A percentile compares a stretch with the other conserved stretches of the same genome.
These are phyloP conservation scores for Poeciliopsis gracilis DNA, from an alignment of 2,797 vertebrate species.

Conservation along the genomic window DNA sequence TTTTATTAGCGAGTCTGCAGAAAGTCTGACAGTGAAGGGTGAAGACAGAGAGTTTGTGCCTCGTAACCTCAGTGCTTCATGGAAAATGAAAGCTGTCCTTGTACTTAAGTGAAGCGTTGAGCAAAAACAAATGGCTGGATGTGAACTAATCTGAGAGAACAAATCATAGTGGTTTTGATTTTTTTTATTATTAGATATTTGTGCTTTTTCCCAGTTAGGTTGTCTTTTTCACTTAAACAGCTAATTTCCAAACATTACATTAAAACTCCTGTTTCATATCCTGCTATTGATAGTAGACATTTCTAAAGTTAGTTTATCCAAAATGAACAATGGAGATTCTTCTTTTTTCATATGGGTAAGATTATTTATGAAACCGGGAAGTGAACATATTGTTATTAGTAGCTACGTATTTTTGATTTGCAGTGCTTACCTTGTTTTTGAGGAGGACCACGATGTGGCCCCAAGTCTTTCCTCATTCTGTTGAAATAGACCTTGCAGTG, in stretches of 20 bases:
- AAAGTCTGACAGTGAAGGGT: slow-evolving; percentile 27
- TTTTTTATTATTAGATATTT: not conserved
- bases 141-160: not conserved
- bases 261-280: not conserved
- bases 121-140: not conserved
- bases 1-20: slow-evolving; percentile 29
- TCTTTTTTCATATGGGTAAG: not conserved
- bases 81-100: slow-evolving; percentile 7
- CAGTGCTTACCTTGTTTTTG: slow-evolving; percentile 76
- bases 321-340: not conserved
- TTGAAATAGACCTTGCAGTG: slow-evolving; percentile 80
- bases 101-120: not conserved
- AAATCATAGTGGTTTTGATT: not conserved
- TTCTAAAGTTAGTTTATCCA: not conserved
- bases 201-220: not conserved
- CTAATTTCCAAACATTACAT: not conserved
- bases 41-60: slow-evolving; percentile 22
- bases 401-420: not conserved
- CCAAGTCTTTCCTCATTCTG: slow-evolving; percentile 78
- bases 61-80: slow-evolving; percentile 37
- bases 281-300: not conserved
- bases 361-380: not conserved
- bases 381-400: slow-evolving; percentile 7
- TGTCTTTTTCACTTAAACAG: not conserved
- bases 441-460: slow-evolving; percentile 64